Evolutionary conservation across 2,888 invertebrate species (phyloP).

Genomic region (Sinohyriopsis cumingii): DNA sequence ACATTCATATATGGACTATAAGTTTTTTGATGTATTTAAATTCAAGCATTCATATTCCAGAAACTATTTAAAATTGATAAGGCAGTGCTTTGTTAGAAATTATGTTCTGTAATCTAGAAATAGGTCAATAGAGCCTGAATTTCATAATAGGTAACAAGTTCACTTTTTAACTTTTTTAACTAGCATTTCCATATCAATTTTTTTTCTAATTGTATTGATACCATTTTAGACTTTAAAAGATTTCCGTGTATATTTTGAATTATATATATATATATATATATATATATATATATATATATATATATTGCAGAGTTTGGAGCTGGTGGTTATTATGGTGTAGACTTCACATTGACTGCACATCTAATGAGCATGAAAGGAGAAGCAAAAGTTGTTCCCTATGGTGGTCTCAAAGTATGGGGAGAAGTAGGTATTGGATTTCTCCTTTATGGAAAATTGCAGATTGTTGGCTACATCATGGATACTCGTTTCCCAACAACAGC

Average conservation of each 20-base stretch:
- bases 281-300: neutral
- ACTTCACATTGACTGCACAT: constrained; percentile 23
- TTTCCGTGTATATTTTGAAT: neutral
- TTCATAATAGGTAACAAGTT: too few species aligned
- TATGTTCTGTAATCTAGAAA: too few species aligned
- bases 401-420: constrained; percentile 27
- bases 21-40: too few species aligned
- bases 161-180: too few species aligned
- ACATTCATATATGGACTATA: too few species aligned
- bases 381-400: constrained; percentile 26
- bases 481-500: constrained; percentile 42
- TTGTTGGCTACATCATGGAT: constrained; percentile 39
- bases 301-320: constrained; percentile 23
- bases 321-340: constrained; percentile 28
- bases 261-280: neutral
- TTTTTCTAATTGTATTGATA: neutral
- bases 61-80: too few species aligned
- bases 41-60: too few species aligned
- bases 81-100: too few species aligned
- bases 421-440: constrained; percentile 26
- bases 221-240: neutral
- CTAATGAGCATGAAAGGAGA: constrained; percentile 25
- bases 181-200: neutral
- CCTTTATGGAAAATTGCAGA: constrained; percentile 31
- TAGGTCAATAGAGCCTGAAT: too few species aligned